phyloP scores from a whole-genome alignment of 2,797 vertebrate species.

The Distichodus sexfasciatus region DNA sequence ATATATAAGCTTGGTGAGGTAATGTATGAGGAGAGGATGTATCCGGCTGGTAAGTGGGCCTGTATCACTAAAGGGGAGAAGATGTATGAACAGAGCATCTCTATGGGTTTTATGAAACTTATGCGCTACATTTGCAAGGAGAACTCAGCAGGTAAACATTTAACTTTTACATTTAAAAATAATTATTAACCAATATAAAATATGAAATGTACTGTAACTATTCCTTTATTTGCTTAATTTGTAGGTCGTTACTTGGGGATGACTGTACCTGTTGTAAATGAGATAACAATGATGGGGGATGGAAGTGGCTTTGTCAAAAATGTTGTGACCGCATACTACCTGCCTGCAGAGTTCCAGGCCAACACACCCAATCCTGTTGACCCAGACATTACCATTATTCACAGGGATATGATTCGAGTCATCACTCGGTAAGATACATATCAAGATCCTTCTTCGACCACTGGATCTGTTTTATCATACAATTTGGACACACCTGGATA shows the following conservation, averaged over 20 bases:
- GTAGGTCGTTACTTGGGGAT: conserved; percentile 78
- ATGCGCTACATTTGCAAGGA: conserved; percentile 89
- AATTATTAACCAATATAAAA: not conserved
- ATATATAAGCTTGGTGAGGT: conserved; percentile 70
- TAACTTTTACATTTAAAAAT: not conserved
- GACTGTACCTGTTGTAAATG: conserved; percentile 78
- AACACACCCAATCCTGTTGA: conserved; percentile 67
- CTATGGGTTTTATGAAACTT: conserved; percentile 83
- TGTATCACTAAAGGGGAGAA: conserved; percentile 69
- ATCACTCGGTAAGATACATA: conserved; percentile 69
- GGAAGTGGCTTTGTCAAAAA: conserved; percentile 65
- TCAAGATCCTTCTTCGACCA: not conserved
- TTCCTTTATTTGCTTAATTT: not conserved
- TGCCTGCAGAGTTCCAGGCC: conserved; percentile 74
- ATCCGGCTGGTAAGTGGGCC: conserved; percentile 81
- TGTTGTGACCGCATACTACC: conserved; percentile 74
- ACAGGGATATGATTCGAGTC: conserved; percentile 71
- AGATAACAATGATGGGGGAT: conserved; percentile 70
- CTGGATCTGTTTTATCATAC: too few species aligned
- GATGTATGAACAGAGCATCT: conserved; percentile 86
- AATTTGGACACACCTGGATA: too few species aligned
- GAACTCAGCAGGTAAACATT: conserved; percentile 78
- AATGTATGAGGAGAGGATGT: conserved; percentile 76
- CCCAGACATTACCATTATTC: conserved; percentile 70
- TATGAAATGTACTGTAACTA: not conserved